Percentiles rank a stretch among this genome's conserved stretches.
Evolutionary conservation across 2,113 vertebrate genomes (phyloP).

Genomic region (Vimba vimba): DNA sequence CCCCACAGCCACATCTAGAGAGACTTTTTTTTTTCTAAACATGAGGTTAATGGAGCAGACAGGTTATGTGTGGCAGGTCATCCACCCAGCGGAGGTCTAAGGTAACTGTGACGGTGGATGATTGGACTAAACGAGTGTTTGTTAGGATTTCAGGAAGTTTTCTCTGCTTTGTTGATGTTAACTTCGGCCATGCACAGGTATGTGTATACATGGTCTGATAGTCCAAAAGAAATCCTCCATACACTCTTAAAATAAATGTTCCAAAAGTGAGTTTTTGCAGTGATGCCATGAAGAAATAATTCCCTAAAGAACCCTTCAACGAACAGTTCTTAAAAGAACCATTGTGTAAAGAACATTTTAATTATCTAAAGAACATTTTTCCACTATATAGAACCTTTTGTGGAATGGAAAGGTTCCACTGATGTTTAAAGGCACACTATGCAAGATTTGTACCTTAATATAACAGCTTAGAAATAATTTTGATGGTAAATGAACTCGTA

Average conservation of each 20-base stretch:
- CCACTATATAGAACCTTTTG: too few relatives aligned
- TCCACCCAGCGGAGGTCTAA: not conserved
- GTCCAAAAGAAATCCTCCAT: conserved; percentile 6
- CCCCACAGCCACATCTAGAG: conserved; percentile 26
- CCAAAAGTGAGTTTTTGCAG: not conserved
- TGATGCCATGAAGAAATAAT: not conserved
- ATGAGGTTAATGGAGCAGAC: conserved; percentile 33
- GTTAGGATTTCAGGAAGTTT: not conserved
- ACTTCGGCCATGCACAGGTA: not conserved
- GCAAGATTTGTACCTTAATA: too few relatives aligned
- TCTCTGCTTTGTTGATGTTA: conserved; percentile 5
- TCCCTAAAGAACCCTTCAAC: not conserved
- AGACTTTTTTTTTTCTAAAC: conserved; percentile 39
- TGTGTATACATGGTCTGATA: not conserved
- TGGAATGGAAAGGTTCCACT: too few relatives aligned
- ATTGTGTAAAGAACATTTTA: too few relatives aligned
- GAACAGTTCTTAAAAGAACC: too few relatives aligned
- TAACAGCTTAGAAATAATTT: too few relatives aligned
- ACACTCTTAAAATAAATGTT: not conserved
- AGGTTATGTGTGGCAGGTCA: not conserved
- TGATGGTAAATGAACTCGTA: too few relatives aligned
- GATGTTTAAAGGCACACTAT: too few relatives aligned
- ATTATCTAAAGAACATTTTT: too few relatives aligned
- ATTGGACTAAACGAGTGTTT: conserved; percentile 14
- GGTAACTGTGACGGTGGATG: not conserved